These are phyloP conservation scores for Stenodera caucasica DNA, from an alignment of 2,888 invertebrate genomes.

Conservation along the genomic window DNA sequence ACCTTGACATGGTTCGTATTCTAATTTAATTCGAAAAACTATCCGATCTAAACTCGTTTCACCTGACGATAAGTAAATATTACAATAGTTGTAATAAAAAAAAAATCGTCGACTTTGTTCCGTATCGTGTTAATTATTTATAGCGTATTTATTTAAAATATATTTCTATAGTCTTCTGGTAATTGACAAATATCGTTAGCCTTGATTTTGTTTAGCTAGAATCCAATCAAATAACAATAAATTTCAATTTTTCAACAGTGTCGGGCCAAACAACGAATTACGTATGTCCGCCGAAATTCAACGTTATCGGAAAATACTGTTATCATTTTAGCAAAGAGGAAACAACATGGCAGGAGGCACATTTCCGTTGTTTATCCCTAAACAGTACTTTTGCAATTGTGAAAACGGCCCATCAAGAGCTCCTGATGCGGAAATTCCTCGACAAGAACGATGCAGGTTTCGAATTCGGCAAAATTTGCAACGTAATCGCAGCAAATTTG, in stretches of 20 bases:
- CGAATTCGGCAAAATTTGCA: not conserved
- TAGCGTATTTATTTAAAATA: too few species aligned
- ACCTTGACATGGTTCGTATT: not conserved
- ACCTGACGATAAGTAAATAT: not conserved
- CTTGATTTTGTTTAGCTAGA: not conserved
- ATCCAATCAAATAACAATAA: not conserved
- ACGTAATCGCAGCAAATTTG: not conserved
- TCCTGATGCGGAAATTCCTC: slow-evolving; percentile 16
- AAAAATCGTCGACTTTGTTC: not conserved
- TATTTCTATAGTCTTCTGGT: not conserved
- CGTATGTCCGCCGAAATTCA: slow-evolving; percentile 43
- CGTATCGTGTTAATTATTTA: not conserved
- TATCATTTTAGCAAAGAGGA: slow-evolving; percentile 45
- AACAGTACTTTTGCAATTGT: slow-evolving; percentile 26
- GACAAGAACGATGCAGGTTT: slow-evolving; percentile 9
- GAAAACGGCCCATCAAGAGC: slow-evolving; percentile 19
- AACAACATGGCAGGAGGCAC: slow-evolving; percentile 45
- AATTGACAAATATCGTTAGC: not conserved
- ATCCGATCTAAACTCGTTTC: not conserved
- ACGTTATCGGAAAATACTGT: slow-evolving; percentile 43
- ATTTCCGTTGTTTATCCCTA: slow-evolving; percentile 37
- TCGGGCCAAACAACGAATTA: not conserved
- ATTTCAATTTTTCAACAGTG: not conserved
- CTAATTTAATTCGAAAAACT: not conserved
- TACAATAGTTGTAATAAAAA: not conserved